Evolutionary conservation across 1,140 invertebrate genomes (phyloP), one percentile per base, ranked within the genome.

Genomic region (Drosophila lini): DNA sequence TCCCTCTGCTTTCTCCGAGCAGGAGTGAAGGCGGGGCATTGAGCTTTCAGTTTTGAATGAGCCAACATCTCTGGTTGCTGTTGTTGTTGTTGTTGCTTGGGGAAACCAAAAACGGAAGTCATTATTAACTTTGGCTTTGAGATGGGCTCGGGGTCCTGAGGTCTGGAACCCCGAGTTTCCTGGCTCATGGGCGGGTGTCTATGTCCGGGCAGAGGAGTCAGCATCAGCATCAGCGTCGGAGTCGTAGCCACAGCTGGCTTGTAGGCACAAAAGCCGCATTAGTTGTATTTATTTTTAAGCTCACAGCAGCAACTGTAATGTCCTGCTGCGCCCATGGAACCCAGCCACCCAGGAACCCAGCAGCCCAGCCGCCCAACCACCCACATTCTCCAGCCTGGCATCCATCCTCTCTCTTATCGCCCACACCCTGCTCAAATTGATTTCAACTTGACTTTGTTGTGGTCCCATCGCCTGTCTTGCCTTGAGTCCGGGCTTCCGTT

Each of bases 211-310:
- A 32, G 65, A 74, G 80, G 80, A 82, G 80, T 63, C 84, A 5
- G 50, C 50, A 7, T 52, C 32, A 59, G 74, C 78, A 75, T 61
- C 84, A 5, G 50, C 50, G 11, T 52, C 32, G 60, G 74, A 82
- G 80, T 61, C 84, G 74, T 74, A 82, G 80, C 60, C 84, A 69
- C 84, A 89, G 85, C 84, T 89, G 84, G 84, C 77, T 90, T 84
- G 84, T 90, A 89, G 84, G 84, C 84, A 89, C 85, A 89, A 89
- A 89, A 89, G 84, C 84, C 84, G 84, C 84, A 89, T 89, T 89
- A 89, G 84, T 89, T 89, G 84, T 89, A 89, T 89, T 89, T 89
- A 89, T 89, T 89, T 89, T 88, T 89, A 89, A 89, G 85, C 81
- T 88, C 59, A 70, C 84, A 89, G 84, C 85, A 89, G 84, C 75